Conservation (phyloP, 2,797 vertebrate genomes). For the Falco concolor region DNA sequence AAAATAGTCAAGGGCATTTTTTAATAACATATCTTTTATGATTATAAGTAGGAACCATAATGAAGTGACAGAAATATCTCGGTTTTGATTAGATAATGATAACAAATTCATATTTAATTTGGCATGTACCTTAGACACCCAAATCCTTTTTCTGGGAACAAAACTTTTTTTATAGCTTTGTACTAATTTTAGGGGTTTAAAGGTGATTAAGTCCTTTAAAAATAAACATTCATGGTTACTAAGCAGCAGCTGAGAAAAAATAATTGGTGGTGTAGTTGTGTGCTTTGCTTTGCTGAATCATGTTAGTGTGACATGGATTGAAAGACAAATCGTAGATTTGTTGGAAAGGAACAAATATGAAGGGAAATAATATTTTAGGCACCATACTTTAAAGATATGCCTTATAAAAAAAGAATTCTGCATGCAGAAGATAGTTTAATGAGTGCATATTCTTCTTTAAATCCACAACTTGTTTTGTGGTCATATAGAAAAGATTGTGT, state of each 20-base stretch:
- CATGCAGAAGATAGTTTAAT: background rate
- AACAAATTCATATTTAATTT: background rate
- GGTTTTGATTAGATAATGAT: constrained; percentile 20
- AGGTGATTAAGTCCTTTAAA: background rate
- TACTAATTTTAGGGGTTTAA: constrained; percentile 3
- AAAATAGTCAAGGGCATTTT: background rate
- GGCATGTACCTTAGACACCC: background rate
- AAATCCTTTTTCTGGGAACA: background rate
- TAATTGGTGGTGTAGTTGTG: background rate
- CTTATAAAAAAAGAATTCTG: background rate
- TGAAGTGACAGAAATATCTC: background rate
- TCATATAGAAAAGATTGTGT: background rate
- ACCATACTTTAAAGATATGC: background rate
- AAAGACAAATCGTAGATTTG: background rate
- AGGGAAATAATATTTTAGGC: background rate
- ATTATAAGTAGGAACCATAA: background rate
- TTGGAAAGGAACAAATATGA: background rate
- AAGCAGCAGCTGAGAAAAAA: background rate
- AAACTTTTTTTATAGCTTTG: background rate
- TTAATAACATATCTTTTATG: background rate
- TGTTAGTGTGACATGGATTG: background rate
- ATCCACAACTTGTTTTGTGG: background rate
- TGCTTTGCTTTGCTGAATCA: background rate
- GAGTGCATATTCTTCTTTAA: background rate
- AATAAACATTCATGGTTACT: background rate